Evolutionary conservation across 2,797 vertebrate genomes (phyloP).

Genomic region (Periophthalmus magnuspinnatus): DNA sequence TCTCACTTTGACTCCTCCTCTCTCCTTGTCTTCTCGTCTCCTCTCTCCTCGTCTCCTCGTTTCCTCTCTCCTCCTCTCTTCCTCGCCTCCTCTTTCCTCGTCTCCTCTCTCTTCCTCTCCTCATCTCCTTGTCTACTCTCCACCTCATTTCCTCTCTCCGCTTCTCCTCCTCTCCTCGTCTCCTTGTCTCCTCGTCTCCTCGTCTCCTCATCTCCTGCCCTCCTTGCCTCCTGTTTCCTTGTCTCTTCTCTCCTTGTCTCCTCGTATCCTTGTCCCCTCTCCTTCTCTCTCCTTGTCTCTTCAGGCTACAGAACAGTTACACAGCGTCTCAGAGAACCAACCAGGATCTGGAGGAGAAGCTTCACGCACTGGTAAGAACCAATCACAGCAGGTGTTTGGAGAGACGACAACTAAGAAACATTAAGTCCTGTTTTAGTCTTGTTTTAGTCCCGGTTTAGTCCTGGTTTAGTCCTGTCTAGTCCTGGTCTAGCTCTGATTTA

Average conservation of each 20-base stretch:
- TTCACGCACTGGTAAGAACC: constrained; percentile 88
- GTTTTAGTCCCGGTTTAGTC: no score
- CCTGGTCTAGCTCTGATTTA: no score
- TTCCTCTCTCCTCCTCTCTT: not conserved
- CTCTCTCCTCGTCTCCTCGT: not conserved
- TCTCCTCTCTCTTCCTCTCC: not conserved
- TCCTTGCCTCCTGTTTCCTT: not conserved
- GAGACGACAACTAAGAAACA: not conserved
- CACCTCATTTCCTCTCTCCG: not conserved
- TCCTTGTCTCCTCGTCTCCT: not conserved
- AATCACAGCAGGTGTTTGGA: not conserved
- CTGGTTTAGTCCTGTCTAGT: not conserved
- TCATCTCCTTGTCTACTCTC: not conserved
- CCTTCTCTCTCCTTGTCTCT: not conserved
- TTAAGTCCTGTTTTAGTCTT: no score
- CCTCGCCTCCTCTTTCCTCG: not conserved
- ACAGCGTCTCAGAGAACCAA: constrained; percentile 95
- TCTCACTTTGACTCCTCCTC: not conserved
- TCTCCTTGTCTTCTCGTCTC: not conserved
- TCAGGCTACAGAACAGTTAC: constrained; percentile 96
- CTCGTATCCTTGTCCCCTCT: no score
- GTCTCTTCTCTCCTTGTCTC: not conserved
- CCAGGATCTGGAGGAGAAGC: constrained; percentile 97
- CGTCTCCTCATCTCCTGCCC: not conserved
- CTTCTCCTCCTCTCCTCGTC: not conserved